Percentiles rank a stretch among this genome's conserved stretches.
Conservation (phyloP, 2,113 vertebrate genomes). For the Pogona vitticeps region DNA sequence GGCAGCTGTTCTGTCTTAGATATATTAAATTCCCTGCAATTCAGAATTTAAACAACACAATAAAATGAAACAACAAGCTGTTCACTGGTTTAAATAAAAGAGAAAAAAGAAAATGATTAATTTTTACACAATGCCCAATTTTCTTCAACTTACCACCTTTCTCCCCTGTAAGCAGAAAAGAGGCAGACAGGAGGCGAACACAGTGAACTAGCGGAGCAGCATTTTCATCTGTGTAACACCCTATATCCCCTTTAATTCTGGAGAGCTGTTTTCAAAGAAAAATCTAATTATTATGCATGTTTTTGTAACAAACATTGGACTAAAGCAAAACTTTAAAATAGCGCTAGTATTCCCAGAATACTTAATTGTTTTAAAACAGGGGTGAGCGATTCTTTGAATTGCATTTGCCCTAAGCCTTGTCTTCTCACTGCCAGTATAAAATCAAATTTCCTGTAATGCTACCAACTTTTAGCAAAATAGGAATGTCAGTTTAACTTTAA, state of each 20-base stretch:
- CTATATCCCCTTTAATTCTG: slow-evolving; percentile 91
- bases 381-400: background rate
- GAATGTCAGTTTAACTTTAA: too few relatives aligned
- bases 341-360: background rate
- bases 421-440: too few relatives aligned
- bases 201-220: slow-evolving; percentile 91
- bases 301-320: background rate
- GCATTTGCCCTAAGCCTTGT: background rate
- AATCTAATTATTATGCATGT: slow-evolving; percentile 11
- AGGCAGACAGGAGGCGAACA: slow-evolving; percentile 90
- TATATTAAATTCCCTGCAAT: background rate
- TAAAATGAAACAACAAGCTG: background rate
- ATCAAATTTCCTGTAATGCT: too few relatives aligned
- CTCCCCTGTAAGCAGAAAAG: slow-evolving; percentile 90
- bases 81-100: background rate
- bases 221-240: slow-evolving; percentile 84
- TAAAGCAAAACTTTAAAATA: background rate
- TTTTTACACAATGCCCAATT: background rate
- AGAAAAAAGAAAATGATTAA: fast-evolving
- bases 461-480: too few relatives aligned
- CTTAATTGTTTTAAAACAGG: background rate
- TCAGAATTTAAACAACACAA: background rate
- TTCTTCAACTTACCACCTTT: slow-evolving; percentile 82
- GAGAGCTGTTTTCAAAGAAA: slow-evolving; percentile 78
- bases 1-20: background rate